Base-by-base conservation (phyloP, 2,888 invertebrate genomes). In the Helicoverpa assulta region DNA sequence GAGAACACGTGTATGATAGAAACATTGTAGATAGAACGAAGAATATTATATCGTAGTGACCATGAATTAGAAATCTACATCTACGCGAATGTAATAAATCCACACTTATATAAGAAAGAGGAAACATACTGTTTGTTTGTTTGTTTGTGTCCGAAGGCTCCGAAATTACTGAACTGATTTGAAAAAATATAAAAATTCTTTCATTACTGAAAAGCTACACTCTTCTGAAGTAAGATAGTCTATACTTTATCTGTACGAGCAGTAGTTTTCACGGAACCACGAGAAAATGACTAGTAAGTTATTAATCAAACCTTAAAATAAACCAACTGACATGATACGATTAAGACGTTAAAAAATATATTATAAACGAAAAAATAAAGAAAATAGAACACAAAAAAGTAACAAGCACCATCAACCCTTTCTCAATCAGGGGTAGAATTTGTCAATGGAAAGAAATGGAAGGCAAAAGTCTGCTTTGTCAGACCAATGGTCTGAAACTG, bases 401-500 rank as follows among this genome's bases (percentile, higher is more conserved):
- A 76, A 78, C 72, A 70, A 58, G 66, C 76, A 70, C 73, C 67
- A 73, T 78, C 71, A 80, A 74, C 80, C 83, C 87, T 79, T 83
- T 78, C 67, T 69, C 84, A 82, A 86, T 86, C 83, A 83, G 71
- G 69, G 68, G 54, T 65, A 61, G 76, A 83, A 81, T 84, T 84
- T 84, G 82, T 84, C 84, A 85, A 73, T 76, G 61, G 71, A 60
- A 71, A 66, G 70, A 70, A 73, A 82, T 37, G 68, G 10, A n/a
- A 58, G 68, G 21, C 63, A 67, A 68, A 62, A 70, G 29, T 73
- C 81, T 81, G 84, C 87, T 91, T 91, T 90, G 92, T 91, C 88
- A 88, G 87, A 70, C 81, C 89, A 89, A 90, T 88, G 86, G 87
- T 81, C 81, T 82, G 87, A 82, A 88, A 88, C 88, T 79, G 86